These are phyloP conservation scores for Clamator glandarius DNA, from an alignment of 2,797 vertebrate genomes.

Conservation along the genomic window DNA sequence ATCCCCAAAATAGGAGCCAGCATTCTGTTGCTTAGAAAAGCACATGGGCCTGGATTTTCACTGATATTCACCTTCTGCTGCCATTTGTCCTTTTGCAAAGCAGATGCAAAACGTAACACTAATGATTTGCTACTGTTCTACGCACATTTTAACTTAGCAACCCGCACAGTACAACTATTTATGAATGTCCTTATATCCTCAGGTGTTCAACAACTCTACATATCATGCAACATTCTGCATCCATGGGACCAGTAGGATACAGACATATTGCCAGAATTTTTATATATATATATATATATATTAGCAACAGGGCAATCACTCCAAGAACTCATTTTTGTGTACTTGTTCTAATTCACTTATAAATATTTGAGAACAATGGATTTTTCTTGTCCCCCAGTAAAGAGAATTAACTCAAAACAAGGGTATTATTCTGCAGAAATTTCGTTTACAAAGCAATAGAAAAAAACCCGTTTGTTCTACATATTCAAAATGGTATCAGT, in stretches of 20 bases:
- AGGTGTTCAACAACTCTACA: not conserved
- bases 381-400: not conserved
- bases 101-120: not conserved
- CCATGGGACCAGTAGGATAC: rapidly evolving
- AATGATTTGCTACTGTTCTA: not conserved
- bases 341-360: not conserved
- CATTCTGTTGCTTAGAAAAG: not conserved
- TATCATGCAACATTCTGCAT: not conserved
- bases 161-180: not conserved
- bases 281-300: not conserved
- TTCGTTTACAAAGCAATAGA: not conserved
- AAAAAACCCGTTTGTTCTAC: not conserved
- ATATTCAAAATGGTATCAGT: not conserved
- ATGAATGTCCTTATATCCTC: not conserved
- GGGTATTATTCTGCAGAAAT: not conserved
- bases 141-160: not conserved
- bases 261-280: rapidly evolving
- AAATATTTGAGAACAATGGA: not conserved
- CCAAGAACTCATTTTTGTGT: not conserved
- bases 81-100: not conserved
- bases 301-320: not conserved
- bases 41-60: not conserved
- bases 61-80: not conserved
- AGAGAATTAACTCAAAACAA: not conserved
- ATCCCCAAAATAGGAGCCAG: not conserved